These are phyloP conservation scores for Phalera bucephala DNA, from an alignment of 2,888 invertebrate species.

Conservation along the genomic window DNA sequence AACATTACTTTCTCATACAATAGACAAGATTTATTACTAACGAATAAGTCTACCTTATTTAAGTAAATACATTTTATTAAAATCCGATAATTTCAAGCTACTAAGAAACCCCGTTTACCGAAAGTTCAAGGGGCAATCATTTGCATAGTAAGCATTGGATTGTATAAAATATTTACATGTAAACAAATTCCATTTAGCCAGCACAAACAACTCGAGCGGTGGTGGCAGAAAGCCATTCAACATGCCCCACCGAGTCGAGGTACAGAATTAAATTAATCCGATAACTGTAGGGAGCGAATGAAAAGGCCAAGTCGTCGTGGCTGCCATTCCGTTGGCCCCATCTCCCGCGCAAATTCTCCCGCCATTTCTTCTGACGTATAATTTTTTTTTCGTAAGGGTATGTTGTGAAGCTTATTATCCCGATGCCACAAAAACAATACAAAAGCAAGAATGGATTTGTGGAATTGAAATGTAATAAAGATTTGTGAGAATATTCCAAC, in stretches of 20 bases:
- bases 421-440: too few relatives aligned
- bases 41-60: too few relatives aligned
- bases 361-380: slow-evolving; percentile 25
- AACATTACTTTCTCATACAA: too few relatives aligned
- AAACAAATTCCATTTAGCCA: slow-evolving; percentile 25
- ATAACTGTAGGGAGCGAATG: slow-evolving; percentile 27
- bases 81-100: too few relatives aligned
- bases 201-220: slow-evolving; percentile 25
- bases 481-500: slow-evolving; percentile 16
- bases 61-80: too few relatives aligned
- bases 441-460: too few relatives aligned
- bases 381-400: slow-evolving; percentile 12
- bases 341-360: slow-evolving; percentile 21
- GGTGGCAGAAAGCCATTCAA: slow-evolving; percentile 27
- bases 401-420: slow-evolving; percentile 18
- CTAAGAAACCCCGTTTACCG: too few relatives aligned
- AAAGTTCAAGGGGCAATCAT: too few relatives aligned
- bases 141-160: too few relatives aligned
- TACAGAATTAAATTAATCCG: slow-evolving; percentile 39
- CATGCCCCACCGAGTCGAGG: slow-evolving; percentile 19
- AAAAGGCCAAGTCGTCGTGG: slow-evolving; percentile 21
- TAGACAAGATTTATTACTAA: too few relatives aligned
- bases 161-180: too few relatives aligned
- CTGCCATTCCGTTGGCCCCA: too few relatives aligned
- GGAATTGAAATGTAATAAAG: slow-evolving; percentile 16